Conservation (phyloP, 2,888 invertebrate genomes). For the Scelioninae gen. 1 region DNA sequence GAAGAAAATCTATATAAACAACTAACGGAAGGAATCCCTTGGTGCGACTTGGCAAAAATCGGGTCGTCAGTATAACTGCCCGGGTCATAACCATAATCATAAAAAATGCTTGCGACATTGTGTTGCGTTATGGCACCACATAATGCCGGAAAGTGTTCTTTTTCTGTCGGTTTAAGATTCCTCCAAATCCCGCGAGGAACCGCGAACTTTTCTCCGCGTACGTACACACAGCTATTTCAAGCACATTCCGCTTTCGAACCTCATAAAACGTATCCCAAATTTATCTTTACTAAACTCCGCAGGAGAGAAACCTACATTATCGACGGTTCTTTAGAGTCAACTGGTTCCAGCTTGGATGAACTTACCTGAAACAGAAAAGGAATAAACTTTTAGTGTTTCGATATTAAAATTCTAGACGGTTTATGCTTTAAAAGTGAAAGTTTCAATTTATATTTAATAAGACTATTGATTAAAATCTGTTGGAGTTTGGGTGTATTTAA, state of each 20-base stretch:
- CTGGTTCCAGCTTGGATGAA: neutral
- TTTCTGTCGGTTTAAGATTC: conserved; percentile 46
- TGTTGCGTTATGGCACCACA: conserved; percentile 47
- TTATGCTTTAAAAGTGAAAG: no score
- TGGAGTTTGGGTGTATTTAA: no score
- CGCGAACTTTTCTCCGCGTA: conserved; percentile 36
- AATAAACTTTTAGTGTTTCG: no score
- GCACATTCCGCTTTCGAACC: conserved; percentile 16
- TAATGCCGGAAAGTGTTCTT: conserved; percentile 45
- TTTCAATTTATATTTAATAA: no score
- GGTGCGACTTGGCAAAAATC: conserved; percentile 49
- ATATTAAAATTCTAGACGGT: no score
- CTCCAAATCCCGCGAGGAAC: conserved; percentile 49
- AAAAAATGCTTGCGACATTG: conserved; percentile 50
- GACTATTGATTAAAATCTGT: no score
- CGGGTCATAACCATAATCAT: conserved; percentile 55
- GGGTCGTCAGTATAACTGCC: conserved; percentile 44
- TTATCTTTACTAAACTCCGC: conserved; percentile 34
- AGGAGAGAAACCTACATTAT: conserved; percentile 23
- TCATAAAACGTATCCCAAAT: conserved; percentile 34
- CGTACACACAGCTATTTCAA: no score
- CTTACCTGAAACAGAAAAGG: conserved; percentile 50
- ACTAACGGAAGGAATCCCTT: conserved; percentile 51
- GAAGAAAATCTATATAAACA: conserved; percentile 48
- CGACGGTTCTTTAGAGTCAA: conserved; percentile 3